Base-by-base conservation (phyloP, 1,140 invertebrate genomes). In the Zophobas morio region DNA sequence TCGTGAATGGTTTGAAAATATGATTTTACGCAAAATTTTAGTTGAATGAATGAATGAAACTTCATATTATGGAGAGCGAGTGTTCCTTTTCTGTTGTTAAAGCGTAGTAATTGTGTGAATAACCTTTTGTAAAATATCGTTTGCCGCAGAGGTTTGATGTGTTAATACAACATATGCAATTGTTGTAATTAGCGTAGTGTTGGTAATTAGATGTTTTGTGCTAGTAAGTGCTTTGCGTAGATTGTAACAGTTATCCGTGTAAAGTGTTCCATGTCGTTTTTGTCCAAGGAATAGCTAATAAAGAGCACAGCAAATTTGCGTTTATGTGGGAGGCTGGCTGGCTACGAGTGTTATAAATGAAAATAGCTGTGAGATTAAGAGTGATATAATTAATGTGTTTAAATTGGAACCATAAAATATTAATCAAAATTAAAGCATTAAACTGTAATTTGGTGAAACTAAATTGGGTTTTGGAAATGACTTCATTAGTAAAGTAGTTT, bases 401-500 rank as follows among this genome's bases (percentile, higher is more conserved):
- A 73, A 72, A 42, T 72, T 70, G 75, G 54, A 72, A 57, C 56
- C 40, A 73, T 72, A 57, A 77, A 72, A 63, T 77, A 77, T 77
- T 77, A 72, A 77, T 77, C 76, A 77, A 72, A 77, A 70, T 70
- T 76, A 70, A 40, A 76, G 56, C 56, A 77, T 72, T 77, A 73
- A 71, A 72, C 49, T 77, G 76, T 60, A 77, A 77, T 77, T 72
- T 72, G 70, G 49, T 60, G 51, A 53, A 77, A 56, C 54, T 63
- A 72, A 77, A 72, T 77, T 77, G 76, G 70, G 53, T 57, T 77
- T 77, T 71, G 46, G 66, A 57, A 57, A 71, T 54, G 60, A 77
- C 75, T 77, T 77, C 76, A 73, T 77, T 72, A 71, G 66, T 77
- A 72, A 77, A 77, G 66, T 72, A 77, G 76, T 73, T 73, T 77